Evolutionary conservation across 2,113 vertebrate genomes (phyloP), one percentile per base, ranked within the genome.

Genomic region (Sardina pilchardus): DNA sequence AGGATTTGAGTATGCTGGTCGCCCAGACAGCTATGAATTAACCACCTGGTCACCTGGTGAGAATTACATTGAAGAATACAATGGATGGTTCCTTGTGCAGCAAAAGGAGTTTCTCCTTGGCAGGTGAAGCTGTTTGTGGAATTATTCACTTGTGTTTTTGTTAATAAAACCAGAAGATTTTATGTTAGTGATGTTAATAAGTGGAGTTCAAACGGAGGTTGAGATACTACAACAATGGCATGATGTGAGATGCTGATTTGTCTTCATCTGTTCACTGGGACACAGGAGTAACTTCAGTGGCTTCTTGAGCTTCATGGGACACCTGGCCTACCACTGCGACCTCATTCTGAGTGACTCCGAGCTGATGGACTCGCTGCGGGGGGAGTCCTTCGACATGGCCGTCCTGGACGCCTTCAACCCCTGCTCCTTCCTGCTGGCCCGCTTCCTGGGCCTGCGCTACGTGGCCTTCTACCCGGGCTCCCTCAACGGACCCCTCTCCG

Each of bases 341-440:
- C 86, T 88, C 45, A 89, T 93, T 10, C 78, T 92, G 14, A 89
- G 84, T 42, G 90, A 94, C 85, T 83, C 36, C 9, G 85, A 92
- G 19, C 89, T 91, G 7, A 59, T 95, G 17, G 82, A 19, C 1
- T 94, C 82, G 48, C 90, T 95, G 42, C 93, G 88, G 85, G 30
- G 84, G 6, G 91, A 95, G 71, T 88, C 78, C 0, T 94, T 90
- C 26, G 90, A 92, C 83, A 59, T 94, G 44, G 75, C 86, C 0
- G 50, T 93, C 26, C 42, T 92, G 5, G 92, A 94, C 30, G 26
- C 75, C n/a, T 95, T 95, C 82, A 94, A 94, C 71, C 90, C 89
- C 78, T 96, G 95, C 71, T 91, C 92, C 83, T 93, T 93, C 71
- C 90, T 94, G 85, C 44, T 92, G 83, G 88, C 86, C 48, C 92